A percentile compares a stretch with the other conserved stretches of the same genome.
phyloP scores from a whole-genome alignment of 2,113 vertebrate species.

The Sakesphorus luctuosus region DNA sequence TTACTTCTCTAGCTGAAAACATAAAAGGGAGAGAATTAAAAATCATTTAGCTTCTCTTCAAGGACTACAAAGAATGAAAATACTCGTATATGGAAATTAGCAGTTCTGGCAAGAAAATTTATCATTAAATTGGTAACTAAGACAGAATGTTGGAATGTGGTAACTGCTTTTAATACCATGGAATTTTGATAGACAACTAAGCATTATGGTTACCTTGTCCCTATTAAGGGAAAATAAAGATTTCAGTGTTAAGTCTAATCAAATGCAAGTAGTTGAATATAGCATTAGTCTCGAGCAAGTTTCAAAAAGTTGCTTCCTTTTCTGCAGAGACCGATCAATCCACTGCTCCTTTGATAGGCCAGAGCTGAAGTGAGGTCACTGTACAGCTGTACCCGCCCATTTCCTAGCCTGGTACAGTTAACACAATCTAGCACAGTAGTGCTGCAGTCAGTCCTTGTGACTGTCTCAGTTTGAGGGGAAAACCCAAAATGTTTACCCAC shows the following conservation, averaged over 20 bases:
- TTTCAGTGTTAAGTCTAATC: background rate
- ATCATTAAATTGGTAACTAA: background rate
- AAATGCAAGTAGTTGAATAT: background rate
- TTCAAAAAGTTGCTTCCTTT: background rate
- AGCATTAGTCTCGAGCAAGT: background rate
- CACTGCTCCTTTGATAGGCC: background rate
- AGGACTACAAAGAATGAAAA: background rate
- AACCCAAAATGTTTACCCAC: too few relatives aligned
- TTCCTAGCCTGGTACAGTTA: background rate
- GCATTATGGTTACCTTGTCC: fast-evolving
- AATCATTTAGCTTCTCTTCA: background rate
- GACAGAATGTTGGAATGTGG: background rate
- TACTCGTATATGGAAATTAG: background rate
- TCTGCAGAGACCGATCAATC: background rate
- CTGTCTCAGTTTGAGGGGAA: too few relatives aligned
- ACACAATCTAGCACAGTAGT: background rate
- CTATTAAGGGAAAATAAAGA: background rate
- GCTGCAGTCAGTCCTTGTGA: background rate
- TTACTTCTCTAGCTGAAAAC: background rate
- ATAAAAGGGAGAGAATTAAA: background rate
- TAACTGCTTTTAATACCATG: background rate
- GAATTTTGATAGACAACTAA: background rate
- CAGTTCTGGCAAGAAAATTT: background rate
- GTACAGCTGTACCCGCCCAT: background rate
- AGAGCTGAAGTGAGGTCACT: background rate